Conservation (phyloP, 2,797 vertebrate species). For the Sciurus vulgaris region DNA sequence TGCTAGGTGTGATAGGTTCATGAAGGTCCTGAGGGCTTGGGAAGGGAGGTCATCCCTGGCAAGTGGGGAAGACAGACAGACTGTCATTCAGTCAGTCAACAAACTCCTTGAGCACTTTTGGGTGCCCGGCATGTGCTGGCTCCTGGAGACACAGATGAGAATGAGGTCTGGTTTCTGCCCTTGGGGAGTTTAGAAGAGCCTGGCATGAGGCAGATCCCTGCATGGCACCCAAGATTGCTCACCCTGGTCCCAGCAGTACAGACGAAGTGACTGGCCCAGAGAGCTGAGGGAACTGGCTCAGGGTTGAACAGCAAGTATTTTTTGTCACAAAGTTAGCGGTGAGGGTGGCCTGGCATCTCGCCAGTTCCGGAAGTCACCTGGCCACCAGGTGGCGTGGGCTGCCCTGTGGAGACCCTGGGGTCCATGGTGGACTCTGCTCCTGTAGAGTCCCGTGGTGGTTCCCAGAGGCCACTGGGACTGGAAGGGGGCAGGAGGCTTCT, state of each 20-base stretch:
- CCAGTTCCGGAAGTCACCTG: not conserved
- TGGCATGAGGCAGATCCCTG: not conserved
- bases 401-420: not conserved
- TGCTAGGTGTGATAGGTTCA: not conserved
- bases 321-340: not conserved
- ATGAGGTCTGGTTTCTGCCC: not conserved
- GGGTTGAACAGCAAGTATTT: not conserved
- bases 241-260: not conserved
- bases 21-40: not conserved
- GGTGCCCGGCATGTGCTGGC: not conserved
- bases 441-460: not conserved
- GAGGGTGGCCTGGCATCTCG: not conserved
- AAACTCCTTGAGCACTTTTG: not conserved
- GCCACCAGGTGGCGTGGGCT: not conserved
- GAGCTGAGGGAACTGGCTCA: not conserved
- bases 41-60: not conserved
- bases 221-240: not conserved
- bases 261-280: not conserved
- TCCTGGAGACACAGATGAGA: not conserved
- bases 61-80: not conserved
- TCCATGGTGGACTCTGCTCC: not conserved
- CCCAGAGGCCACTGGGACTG: not conserved
- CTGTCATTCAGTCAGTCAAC: not conserved
- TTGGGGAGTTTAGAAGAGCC: not conserved
- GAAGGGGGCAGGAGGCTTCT: not conserved